Percentiles rank a stretch among this genome's conserved stretches.
phyloP scores from a whole-genome alignment of 2,888 invertebrate species.

The Diogma glabrata region DNA sequence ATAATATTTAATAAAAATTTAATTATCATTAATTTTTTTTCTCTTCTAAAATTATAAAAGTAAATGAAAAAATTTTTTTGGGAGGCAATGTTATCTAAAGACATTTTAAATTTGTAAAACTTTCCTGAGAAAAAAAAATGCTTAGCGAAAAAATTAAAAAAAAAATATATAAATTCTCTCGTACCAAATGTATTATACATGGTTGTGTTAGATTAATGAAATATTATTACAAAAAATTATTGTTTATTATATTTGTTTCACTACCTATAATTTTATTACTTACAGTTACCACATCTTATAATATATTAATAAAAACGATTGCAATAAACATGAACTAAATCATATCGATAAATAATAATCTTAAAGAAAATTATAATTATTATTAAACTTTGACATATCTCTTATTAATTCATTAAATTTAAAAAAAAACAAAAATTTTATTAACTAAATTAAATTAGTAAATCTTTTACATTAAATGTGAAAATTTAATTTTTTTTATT shows the following conservation, averaged over 20 bases:
- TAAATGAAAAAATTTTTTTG: neutral
- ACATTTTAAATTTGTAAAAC: too few relatives aligned
- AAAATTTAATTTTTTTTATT: slow-evolving; percentile 5
- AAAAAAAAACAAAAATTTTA: too few relatives aligned
- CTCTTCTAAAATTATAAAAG: neutral
- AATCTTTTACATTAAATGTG: too few relatives aligned
- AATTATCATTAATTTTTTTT: neutral
- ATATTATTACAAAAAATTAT: neutral
- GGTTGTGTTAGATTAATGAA: slow-evolving; percentile 10
- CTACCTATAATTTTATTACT: too few relatives aligned
- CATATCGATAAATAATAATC: neutral
- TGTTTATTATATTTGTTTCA: slow-evolving; percentile 5
- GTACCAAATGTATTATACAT: slow-evolving; percentile 11
- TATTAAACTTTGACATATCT: slow-evolving; percentile 7
- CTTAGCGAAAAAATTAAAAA: neutral
- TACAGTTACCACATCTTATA: too few relatives aligned
- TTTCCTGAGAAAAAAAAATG: too few relatives aligned
- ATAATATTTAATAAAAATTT: slow-evolving; percentile 2
- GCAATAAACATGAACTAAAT: neutral
- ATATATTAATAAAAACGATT: too few relatives aligned
- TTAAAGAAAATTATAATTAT: slow-evolving; percentile 1
- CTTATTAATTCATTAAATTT: too few relatives aligned
- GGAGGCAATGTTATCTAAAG: too few relatives aligned
- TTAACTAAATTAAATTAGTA: too few relatives aligned
- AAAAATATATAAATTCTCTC: slow-evolving; percentile 6